A percentile compares a stretch with the other conserved stretches of the same genome.
These are phyloP conservation scores for Galerucella nymphaeae DNA, from an alignment of 2,888 invertebrate genomes.

Conservation along the genomic window DNA sequence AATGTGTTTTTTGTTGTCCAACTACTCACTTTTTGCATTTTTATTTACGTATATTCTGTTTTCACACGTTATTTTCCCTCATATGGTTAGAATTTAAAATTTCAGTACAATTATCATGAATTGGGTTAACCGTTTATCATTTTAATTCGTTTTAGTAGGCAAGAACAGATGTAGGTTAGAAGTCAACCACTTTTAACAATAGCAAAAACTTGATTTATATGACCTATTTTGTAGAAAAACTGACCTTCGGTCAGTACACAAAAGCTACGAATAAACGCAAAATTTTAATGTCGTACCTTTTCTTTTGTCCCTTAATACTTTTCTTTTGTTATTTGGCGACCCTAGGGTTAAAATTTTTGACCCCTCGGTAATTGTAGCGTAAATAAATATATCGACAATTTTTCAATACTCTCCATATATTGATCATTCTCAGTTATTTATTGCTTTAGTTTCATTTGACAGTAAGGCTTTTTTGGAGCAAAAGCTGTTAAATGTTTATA, in stretches of 20 bases:
- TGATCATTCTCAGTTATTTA: constrained; percentile 39
- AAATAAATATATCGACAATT: constrained; percentile 64
- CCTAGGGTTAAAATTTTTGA: constrained; percentile 64
- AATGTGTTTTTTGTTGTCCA: too few species aligned
- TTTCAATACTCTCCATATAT: constrained; percentile 57
- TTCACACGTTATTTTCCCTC: constrained; percentile 6
- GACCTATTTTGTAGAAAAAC: constrained; percentile 60
- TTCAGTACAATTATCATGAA: neutral
- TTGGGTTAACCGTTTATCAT: constrained; percentile 15
- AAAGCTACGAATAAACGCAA: constrained; percentile 57
- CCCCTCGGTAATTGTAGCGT: constrained; percentile 63
- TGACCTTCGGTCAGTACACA: constrained; percentile 51
- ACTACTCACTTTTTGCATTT: too few species aligned
- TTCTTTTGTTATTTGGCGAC: constrained; percentile 56
- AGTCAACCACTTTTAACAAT: constrained; percentile 63
- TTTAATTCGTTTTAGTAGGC: constrained; percentile 55
- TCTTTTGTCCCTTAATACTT: constrained; percentile 55
- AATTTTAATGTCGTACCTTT: constrained; percentile 59
- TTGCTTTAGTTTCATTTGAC: constrained; percentile 29
- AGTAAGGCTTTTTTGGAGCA: constrained; percentile 24
- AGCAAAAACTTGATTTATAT: constrained; percentile 64
- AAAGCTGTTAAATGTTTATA: constrained; percentile 21
- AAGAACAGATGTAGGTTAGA: constrained; percentile 66
- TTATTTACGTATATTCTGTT: neutral
- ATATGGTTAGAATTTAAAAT: neutral